Percentiles rank a stretch among this genome's conserved stretches.
Conservation (phyloP, 2,888 invertebrate species). For the Pedicia rivosa region DNA sequence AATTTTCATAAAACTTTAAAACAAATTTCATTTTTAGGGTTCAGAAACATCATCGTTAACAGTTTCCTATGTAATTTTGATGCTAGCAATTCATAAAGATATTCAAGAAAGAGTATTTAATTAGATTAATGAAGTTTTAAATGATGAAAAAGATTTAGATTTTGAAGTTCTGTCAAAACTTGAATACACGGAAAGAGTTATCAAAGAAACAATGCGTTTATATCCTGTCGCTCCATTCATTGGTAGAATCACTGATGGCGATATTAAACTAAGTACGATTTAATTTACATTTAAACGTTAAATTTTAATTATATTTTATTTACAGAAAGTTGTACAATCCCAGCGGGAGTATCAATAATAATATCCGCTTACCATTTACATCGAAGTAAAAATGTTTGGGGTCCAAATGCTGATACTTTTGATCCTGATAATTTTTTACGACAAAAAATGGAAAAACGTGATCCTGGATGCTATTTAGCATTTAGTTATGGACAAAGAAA, state of each 20-base stretch:
- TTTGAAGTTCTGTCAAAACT: conserved; percentile 22
- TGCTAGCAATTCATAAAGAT: conserved; percentile 23
- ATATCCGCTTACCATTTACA: conserved; percentile 26
- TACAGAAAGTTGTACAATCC: conserved; percentile 12
- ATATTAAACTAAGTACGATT: conserved; percentile 8
- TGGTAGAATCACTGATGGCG: conserved; percentile 18
- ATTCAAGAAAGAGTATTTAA: conserved; percentile 15
- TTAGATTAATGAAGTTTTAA: conserved; percentile 6
- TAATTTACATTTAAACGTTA: not conserved
- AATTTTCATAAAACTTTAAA: too few species aligned
- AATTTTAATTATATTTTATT: not conserved
- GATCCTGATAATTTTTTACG: conserved; percentile 28
- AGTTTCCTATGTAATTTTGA: conserved; percentile 17
- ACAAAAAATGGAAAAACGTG: conserved; percentile 20
- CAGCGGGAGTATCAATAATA: conserved; percentile 23
- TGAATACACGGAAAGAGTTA: conserved; percentile 23
- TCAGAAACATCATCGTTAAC: conserved; percentile 25
- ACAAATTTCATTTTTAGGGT: too few species aligned
- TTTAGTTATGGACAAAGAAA: conserved; percentile 27
- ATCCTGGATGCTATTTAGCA: conserved; percentile 26
- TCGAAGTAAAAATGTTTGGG: conserved; percentile 24
- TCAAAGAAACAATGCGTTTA: conserved; percentile 25
- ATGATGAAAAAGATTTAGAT: conserved; percentile 16
- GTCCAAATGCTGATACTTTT: conserved; percentile 22
- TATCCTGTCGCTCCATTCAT: conserved; percentile 24